These are phyloP conservation scores for Nyctalus aviator DNA, from an alignment of 2,797 vertebrate species.

Conservation along the genomic window DNA sequence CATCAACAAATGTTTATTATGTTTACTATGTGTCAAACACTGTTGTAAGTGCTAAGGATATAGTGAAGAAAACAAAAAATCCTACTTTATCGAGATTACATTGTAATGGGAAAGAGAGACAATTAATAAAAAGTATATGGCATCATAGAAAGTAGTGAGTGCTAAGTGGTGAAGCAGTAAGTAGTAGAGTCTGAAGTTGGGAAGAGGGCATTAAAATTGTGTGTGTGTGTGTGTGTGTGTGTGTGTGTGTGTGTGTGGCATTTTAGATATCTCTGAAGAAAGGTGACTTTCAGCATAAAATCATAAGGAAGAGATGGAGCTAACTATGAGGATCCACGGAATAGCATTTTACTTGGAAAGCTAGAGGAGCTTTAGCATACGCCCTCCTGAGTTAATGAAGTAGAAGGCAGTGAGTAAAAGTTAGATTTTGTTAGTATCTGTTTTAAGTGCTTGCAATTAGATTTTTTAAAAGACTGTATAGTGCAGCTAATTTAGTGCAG, in stretches of 20 bases:
- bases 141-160: background rate
- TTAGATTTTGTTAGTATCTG: background rate
- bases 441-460: background rate
- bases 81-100: background rate
- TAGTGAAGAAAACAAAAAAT: background rate
- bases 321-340: background rate
- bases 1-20: background rate
- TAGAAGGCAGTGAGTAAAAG: conserved; percentile 27
- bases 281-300: background rate
- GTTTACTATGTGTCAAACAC: background rate
- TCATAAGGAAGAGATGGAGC: background rate
- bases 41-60: background rate
- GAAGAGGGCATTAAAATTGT: background rate
- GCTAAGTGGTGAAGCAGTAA: background rate
- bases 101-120: background rate
- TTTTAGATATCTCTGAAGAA: conserved; percentile 1
- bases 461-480: background rate
- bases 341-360: background rate
- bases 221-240: background rate
- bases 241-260: background rate
- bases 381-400: background rate
- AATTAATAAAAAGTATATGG: background rate
- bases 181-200: background rate
- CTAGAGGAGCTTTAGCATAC: background rate
- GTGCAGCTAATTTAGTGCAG: background rate